phyloP scores from a whole-genome alignment of 2,797 vertebrate genomes.

The Pteropus rufus region DNA sequence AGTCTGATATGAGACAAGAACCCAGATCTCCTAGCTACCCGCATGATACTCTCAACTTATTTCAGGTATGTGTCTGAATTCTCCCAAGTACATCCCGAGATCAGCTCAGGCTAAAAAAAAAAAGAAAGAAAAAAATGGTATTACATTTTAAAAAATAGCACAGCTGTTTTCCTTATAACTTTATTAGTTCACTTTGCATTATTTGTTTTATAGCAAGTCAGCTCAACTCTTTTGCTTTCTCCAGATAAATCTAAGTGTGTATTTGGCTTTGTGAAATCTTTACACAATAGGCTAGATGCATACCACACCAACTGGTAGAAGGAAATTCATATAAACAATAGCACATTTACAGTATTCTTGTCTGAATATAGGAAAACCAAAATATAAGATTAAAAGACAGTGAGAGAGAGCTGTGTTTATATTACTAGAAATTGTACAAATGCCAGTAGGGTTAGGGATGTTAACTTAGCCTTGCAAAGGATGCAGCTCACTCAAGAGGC shows the following conservation, averaged over 20 bases:
- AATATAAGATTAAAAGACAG: not conserved
- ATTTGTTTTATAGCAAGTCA: slow-evolving; percentile 45
- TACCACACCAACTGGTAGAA: slow-evolving; percentile 20
- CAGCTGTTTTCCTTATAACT: not conserved
- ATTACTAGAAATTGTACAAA: slow-evolving; percentile 1
- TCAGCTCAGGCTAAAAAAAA: not conserved
- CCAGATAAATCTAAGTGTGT: slow-evolving; percentile 26
- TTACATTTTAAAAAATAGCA: not conserved
- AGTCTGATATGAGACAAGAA: not conserved
- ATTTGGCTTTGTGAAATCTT: slow-evolving; percentile 52
- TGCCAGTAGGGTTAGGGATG: not conserved
- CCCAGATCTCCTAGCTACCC: not conserved
- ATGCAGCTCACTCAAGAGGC: not conserved
- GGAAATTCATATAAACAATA: slow-evolving; percentile 41
- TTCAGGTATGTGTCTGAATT: not conserved
- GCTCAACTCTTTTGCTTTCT: not conserved
- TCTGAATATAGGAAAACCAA: slow-evolving; percentile 21
- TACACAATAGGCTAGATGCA: slow-evolving; percentile 37
- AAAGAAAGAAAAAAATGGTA: not conserved
- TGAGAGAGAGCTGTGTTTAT: not conserved
- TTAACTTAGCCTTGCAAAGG: slow-evolving; percentile 30
- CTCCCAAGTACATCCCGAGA: slow-evolving; percentile 15
- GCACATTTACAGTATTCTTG: slow-evolving; percentile 34
- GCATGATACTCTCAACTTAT: not conserved
- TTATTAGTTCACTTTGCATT: not conserved